Base-by-base conservation (phyloP, 2,797 vertebrate species). In the Sebastes hopkinsi region DNA sequence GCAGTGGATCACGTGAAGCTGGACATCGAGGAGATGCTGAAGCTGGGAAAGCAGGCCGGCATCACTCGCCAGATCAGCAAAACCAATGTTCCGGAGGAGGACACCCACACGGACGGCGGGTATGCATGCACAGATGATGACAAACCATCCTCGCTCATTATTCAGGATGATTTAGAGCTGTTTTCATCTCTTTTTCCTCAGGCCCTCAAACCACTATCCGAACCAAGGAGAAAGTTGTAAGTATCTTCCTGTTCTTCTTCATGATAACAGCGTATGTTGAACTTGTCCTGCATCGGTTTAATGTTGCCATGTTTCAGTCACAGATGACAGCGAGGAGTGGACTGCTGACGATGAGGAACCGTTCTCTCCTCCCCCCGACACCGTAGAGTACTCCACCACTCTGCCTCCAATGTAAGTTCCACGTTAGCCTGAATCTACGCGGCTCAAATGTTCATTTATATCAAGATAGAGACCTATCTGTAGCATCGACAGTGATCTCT, bases 251-350 rank as follows among this genome's bases (percentile, higher is more conserved):
- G 1, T 18, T 54, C 3, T 12, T 3, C 3, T 32, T 20, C 25
- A 32, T 3, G 4, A 5, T n/a, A 3, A 54, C 25, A 20, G 30
- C 3, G 1, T 30, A 7, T 20, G 14, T 56, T n/a, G 10, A 18
- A 55, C 1, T 7, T 2, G 1, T 61, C 70, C 20, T 42, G 61
- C 38, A 42, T 59, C 22, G n/a, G 54, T 58, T 27, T 85, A 14
- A 91, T 55, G 55, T 74, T 61, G 65, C 14, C 55, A 36, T 81
- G 38, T 18, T 66, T 86, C 81, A 96, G 96, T 95, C 83, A 61
- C 92, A 80, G 95, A 96, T 18, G 95, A 96, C 87, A 96, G 95
- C 9, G 96, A 96, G 59, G 96, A 96, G 80, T 96, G 96, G 95
- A 87, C 86, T 2, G 68, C 20, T 55, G 95, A 96, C 5, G 96